Evolutionary conservation across 2,888 invertebrate genomes (phyloP), one percentile per base, ranked within the genome.

Genomic region (Ariolimax columbianus): DNA sequence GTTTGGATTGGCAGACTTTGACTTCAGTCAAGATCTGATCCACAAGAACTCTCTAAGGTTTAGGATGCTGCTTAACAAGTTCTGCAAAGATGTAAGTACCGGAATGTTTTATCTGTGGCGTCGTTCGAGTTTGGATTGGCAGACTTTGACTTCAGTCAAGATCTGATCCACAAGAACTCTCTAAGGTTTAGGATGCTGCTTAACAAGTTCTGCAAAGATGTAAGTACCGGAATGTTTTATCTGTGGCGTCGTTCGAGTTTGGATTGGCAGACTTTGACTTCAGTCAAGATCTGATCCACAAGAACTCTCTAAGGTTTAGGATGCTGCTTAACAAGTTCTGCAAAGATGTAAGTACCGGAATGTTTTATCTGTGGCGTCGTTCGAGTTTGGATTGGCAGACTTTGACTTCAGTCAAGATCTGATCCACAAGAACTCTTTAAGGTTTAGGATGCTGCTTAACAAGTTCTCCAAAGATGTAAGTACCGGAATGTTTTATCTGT

Each of bases 41-140:
- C 55, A 86, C 36, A 59, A 36, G 2, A n/a, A 55, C n/a, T 86
- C 86, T 11, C 7, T 33, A 30, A 9, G 70, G 33, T 87, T 68
- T 47, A 38, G 33, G 23, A 36, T 6, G 30, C 43, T 86, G 26
- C 38, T 68, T 36, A 30, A 68, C 4, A n/a, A 70, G 3, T 87
- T 87, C 75, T 87, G 87, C 72, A 59, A 63, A 40, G 86, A 86
- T 43, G 86, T 87, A 38, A 80, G 85, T 87, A 6, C n/a, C 11
- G 7, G 7, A 14, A 7, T 51, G n/a, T 77, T 63, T 59, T 47
- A 11, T 7, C 14, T 47, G 47, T 47, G 7, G 33, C 84, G 68
- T 78, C 84, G 7, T 82, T 81, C 43, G 66, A 82, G 68, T 86
- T 86, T 66, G 86, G 83, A 0, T 59, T 87, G 77, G 85, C 85